These are phyloP conservation scores for Sinopyrophorus schimmeli DNA, from an alignment of 2,888 invertebrate species.

Conservation along the genomic window DNA sequence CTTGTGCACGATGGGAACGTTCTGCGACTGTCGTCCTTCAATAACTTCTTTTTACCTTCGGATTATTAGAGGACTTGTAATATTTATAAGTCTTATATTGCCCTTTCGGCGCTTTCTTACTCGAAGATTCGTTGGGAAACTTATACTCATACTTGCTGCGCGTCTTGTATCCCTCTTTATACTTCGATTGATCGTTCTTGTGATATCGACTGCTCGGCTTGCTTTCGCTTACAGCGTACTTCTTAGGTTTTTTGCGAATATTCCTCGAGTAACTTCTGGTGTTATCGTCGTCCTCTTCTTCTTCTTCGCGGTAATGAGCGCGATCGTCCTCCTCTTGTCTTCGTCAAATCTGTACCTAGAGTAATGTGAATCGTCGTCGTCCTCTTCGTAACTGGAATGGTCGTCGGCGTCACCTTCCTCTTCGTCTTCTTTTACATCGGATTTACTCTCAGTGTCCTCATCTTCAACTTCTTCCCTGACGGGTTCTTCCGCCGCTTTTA, in stretches of 20 bases:
- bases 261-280: slow-evolving; percentile 15
- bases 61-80: slow-evolving; percentile 20
- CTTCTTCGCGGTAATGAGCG: slow-evolving; percentile 28
- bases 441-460: slow-evolving; percentile 12
- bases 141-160: slow-evolving; percentile 13
- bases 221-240: neutral
- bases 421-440: slow-evolving; percentile 13
- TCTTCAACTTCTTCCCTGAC: slow-evolving; percentile 26
- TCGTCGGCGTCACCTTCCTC: slow-evolving; percentile 20
- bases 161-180: slow-evolving; percentile 11
- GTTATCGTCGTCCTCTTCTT: slow-evolving; percentile 31
- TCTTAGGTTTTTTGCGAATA: slow-evolving; percentile 17
- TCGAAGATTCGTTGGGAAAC: slow-evolving; percentile 9
- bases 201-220: slow-evolving; percentile 9
- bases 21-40: slow-evolving; percentile 35
- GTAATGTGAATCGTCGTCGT: slow-evolving; percentile 16
- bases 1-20: slow-evolving; percentile 35
- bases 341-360: slow-evolving; percentile 17
- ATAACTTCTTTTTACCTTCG: slow-evolving; percentile 24
- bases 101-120: slow-evolving; percentile 24
- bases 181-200: slow-evolving; percentile 16
- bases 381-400: slow-evolving; percentile 22
- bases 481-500: slow-evolving; percentile 15
- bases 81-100: slow-evolving; percentile 29
- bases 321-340: slow-evolving; percentile 30